phyloP scores from a whole-genome alignment of 2,888 invertebrate genomes.

The Napeogenes inachia region DNA sequence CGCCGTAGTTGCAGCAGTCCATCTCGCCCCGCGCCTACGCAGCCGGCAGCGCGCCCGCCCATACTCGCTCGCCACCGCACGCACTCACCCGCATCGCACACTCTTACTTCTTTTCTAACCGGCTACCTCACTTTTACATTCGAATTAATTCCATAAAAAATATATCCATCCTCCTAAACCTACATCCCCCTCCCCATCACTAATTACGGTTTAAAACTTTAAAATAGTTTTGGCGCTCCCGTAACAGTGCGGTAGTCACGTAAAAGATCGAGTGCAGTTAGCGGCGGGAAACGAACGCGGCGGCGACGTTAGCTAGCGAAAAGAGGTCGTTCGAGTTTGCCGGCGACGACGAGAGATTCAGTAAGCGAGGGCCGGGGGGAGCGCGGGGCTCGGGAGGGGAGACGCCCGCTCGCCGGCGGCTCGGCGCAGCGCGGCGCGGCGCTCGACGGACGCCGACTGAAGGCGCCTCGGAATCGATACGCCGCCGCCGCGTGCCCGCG shows the following conservation, averaged over 20 bases:
- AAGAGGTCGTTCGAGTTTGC: constrained; percentile 76
- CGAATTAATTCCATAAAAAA: constrained; percentile 26
- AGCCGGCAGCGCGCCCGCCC: constrained; percentile 53
- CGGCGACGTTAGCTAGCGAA: constrained; percentile 73
- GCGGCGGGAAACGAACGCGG: constrained; percentile 68
- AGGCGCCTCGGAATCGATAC: constrained; percentile 74
- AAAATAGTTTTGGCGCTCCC: constrained; percentile 11
- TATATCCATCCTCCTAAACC: constrained; percentile 8
- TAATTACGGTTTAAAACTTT: constrained; percentile 10
- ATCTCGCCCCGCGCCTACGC: constrained; percentile 57
- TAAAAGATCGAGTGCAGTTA: constrained; percentile 62
- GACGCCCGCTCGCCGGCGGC: constrained; percentile 66
- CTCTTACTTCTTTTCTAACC: constrained; percentile 23
- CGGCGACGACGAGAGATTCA: constrained; percentile 63
- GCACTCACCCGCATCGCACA: constrained; percentile 49
- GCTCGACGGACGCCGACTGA: constrained; percentile 76
- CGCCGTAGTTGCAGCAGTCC: constrained; percentile 76
- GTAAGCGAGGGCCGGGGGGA: constrained; percentile 39
- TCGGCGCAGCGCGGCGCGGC: constrained; percentile 76
- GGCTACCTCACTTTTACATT: constrained; percentile 13
- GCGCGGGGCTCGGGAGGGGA: constrained; percentile 40
- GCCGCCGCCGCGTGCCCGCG: constrained; percentile 62
- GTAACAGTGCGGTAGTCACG: constrained; percentile 19
- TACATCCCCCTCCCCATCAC: constrained; percentile 12
- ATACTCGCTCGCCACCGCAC: constrained; percentile 50